A percentile compares a stretch with the other conserved stretches of the same genome.
Conservation (phyloP, 2,888 invertebrate genomes). For the Oxyteleia sp. region DNA sequence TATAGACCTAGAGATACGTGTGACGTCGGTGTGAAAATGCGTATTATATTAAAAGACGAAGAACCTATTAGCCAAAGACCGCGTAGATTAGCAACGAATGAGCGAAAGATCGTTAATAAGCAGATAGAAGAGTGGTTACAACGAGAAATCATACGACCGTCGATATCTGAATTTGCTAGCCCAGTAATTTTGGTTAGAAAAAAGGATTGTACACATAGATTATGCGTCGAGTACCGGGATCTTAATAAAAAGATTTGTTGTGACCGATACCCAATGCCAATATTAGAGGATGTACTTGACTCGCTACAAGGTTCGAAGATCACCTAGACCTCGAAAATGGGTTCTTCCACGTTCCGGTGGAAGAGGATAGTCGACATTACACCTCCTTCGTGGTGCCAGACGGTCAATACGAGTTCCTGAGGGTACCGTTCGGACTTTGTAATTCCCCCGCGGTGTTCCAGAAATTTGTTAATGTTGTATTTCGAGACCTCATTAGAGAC, state of each 20-base stretch:
- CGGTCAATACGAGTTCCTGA: not conserved
- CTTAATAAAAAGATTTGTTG: not conserved
- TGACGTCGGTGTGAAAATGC: conserved; percentile 50
- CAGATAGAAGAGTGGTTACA: conserved; percentile 67
- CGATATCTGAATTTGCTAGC: conserved; percentile 51
- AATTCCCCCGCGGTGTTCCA: conserved; percentile 27
- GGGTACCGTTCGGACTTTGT: conserved; percentile 9
- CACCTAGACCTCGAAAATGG: not conserved
- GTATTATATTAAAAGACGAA: conserved; percentile 66
- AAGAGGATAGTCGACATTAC: not conserved
- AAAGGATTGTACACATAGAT: not conserved
- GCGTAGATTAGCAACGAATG: conserved; percentile 48
- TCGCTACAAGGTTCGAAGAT: not conserved
- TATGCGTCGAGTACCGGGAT: not conserved
- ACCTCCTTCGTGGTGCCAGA: not conserved
- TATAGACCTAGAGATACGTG: conserved; percentile 44
- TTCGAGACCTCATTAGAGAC: conserved; percentile 4
- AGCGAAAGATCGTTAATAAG: conserved; percentile 60
- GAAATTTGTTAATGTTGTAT: conserved; percentile 6
- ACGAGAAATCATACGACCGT: conserved; percentile 61
- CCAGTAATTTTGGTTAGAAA: conserved; percentile 3
- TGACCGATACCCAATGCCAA: not conserved
- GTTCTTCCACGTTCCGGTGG: not conserved
- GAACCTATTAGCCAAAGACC: conserved; percentile 62
- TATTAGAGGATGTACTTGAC: not conserved